Conservation (phyloP, 2,113 vertebrate genomes). For the Pelvicachromis taeniatus region DNA sequence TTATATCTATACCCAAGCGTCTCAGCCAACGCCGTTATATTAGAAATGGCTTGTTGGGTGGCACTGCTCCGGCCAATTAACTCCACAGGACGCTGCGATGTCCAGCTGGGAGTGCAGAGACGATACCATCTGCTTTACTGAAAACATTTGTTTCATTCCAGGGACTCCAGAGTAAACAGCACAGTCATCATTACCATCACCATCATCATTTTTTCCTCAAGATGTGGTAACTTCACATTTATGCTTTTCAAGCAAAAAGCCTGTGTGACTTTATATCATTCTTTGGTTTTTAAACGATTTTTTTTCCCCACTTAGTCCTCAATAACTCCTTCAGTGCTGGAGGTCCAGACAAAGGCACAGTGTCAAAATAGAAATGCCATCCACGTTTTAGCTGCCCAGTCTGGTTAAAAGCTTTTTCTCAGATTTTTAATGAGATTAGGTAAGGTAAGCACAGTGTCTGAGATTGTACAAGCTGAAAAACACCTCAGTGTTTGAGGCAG, state of each 20-base stretch:
- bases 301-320: neutral
- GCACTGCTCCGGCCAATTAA: conserved; percentile 5
- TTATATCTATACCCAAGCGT: neutral
- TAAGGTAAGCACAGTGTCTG: neutral
- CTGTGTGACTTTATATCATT: neutral
- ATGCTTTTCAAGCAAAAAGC: neutral
- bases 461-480: neutral
- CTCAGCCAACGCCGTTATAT: neutral
- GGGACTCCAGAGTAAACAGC: neutral
- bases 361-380: neutral
- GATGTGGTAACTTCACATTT: neutral
- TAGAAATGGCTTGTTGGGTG: conserved; percentile 13
- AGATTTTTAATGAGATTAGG: neutral
- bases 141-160: neutral
- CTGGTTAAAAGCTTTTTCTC: neutral
- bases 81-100: neutral
- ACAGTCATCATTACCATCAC: neutral
- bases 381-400: neutral
- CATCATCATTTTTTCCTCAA: neutral
- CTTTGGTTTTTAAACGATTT: neutral
- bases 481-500: neutral
- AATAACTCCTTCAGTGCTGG: neutral
- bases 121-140: neutral
- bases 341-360: neutral
- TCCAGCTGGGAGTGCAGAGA: conserved; percentile 6